These are phyloP conservation scores for Poeciliopsis presidionis DNA, from an alignment of 2,797 vertebrate species.

Conservation along the genomic window DNA sequence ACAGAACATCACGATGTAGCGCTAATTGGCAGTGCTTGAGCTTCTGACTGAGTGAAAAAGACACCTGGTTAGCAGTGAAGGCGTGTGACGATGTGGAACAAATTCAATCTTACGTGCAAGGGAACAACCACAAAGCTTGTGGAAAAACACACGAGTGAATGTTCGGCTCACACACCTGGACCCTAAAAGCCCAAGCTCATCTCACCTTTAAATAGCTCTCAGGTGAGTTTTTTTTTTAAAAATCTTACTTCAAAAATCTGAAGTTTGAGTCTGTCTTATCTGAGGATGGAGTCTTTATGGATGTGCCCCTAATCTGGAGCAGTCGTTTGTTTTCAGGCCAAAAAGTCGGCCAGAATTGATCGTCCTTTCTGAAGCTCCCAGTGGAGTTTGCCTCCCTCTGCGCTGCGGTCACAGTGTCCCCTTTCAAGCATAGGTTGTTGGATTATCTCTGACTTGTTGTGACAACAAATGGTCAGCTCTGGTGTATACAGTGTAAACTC, in stretches of 20 bases:
- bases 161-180: constrained; percentile 23
- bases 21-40: constrained; percentile 21
- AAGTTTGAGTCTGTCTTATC: background rate
- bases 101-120: constrained; percentile 26
- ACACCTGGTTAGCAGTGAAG: constrained; percentile 26
- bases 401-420: constrained; percentile 43
- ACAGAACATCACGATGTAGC: constrained; percentile 15
- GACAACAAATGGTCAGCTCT: constrained; percentile 61
- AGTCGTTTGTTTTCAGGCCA: constrained; percentile 46
- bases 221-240: constrained; percentile 17
- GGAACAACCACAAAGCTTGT: constrained; percentile 23
- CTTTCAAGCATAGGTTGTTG: constrained; percentile 55
- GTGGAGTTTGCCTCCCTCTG: constrained; percentile 47
- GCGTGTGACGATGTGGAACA: constrained; percentile 16
- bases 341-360: constrained; percentile 24
- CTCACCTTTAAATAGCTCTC: constrained; percentile 26
- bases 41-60: constrained; percentile 30
- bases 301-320: constrained; percentile 32
- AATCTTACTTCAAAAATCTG: background rate
- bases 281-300: background rate
- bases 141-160: constrained; percentile 9
- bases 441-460: constrained; percentile 68
- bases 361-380: constrained; percentile 20
- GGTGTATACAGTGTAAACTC: constrained; percentile 72
- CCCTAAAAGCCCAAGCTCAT: constrained; percentile 9